Base-by-base conservation (phyloP, 2,888 invertebrate species). In the Cylindroiulus punctatus region DNA sequence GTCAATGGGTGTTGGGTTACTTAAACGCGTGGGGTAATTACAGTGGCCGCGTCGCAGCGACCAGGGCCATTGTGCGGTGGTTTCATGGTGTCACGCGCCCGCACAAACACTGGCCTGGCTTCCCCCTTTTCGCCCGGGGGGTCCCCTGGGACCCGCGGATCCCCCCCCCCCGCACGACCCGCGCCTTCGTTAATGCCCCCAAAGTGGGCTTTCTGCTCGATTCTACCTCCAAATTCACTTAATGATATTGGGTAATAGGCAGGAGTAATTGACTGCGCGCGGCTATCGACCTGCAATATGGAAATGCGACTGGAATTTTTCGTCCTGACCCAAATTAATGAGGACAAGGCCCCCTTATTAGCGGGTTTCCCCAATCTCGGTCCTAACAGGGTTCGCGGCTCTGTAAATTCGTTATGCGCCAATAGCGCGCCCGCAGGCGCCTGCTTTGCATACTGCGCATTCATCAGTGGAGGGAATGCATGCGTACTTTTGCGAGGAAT, bases 171-270 rank as follows among this genome's bases (percentile, higher is more conserved):
- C 65, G 65, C 52, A 57, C 12, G n/a, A 57, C 52, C 52, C n/a
- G 52, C 65, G 22, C 65, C 65, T 65, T 65, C 65, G 26, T 65
- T 65, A 65, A 65, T 65, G 65, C 65, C 65, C 65, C 2, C 36
- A 65, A 65, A 65, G 65, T 65, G 65, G 65, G 65, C 65, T 65
- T 65, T 65, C 65, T 65, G 65, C 65, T 65, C n/a, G 22, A 65
- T 22, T 65, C 65, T 65, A 65, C 65, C 65, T 65, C 22, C 65
- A 65, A 65, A 65, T 65, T 65, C 65, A 65, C 65, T 65, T 65
- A 65, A 65, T 65, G 65, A 65, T 65, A 65, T 65, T 65, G 65
- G 65, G 65, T 65, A 65, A 65, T 65, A 65, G 65, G 65, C 65
- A 22, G 22, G 65, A 65, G 65, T 65, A 65, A 65, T 65, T 65